Evolutionary conservation across 1,140 invertebrate genomes (phyloP), one percentile per base, ranked within the genome.

Genomic region (Sycophaga agraensis): DNA sequence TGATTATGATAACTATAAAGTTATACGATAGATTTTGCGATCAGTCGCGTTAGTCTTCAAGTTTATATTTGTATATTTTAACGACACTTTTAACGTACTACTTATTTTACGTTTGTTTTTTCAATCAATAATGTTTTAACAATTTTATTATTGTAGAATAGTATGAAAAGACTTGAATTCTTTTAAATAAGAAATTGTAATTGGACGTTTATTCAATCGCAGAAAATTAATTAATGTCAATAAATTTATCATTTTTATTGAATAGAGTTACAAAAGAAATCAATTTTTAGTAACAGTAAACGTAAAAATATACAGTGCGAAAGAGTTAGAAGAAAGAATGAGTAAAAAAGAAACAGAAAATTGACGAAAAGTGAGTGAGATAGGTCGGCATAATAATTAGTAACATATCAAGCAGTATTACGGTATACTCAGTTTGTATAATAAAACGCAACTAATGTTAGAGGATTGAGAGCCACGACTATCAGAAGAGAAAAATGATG

Each of bases 341-440:
- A 64, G 37, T 40, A 42, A 67, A 56, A 64, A 66, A n/a, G n/a
- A n/a, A n/a, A n/a, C n/a, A n/a, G n/a, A n/a, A n/a, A n/a, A n/a
- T 43, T 64, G 53, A 35, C 48, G 43, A 28, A 60, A 48, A 31
- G 53, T 45, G 42, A 57, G 50, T n/a, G n/a, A n/a, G 28, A 31
- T 28, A 66, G 61, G 67, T 67, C 55, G 68, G 67, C 67, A 63
- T 75, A 75, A 58, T 31, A 16, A 37, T 49, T 68, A 75, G 70
- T 75, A 64, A 80, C 78, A 80, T 80, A 80, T 80, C 78, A 78
- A 77, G 69, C 76, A 76, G 76, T 78, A 78, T 79, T 77, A 78
- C 68, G 73, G 74, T 74, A 73, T 70, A 72, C 70, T 74, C 74
- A 65, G 70, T 74, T 76, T 70, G 70, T 70, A 72, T 65, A 73